These are phyloP conservation scores for Pandemis heparana DNA, from an alignment of 2,888 invertebrate genomes.

Conservation along the genomic window DNA sequence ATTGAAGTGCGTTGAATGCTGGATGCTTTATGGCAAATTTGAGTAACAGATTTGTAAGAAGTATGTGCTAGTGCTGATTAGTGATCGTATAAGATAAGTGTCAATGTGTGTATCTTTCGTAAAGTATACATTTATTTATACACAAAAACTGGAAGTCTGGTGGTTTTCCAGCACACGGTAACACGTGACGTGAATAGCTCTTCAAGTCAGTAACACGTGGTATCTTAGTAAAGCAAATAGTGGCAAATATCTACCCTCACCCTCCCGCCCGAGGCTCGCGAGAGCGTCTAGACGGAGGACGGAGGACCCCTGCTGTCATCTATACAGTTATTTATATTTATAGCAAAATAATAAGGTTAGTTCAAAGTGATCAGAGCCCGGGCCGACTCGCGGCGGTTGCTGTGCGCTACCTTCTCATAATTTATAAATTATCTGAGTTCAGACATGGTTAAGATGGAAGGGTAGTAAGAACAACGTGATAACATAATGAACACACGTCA, in stretches of 20 bases:
- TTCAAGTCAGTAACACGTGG: slow-evolving; percentile 73
- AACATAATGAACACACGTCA: neutral
- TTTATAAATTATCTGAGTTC: neutral
- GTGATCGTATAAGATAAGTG: no score
- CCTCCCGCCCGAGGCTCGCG: slow-evolving; percentile 66
- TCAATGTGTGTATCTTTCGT: no score
- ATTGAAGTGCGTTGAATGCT: neutral
- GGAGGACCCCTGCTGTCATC: slow-evolving; percentile 64
- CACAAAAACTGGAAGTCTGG: slow-evolving; percentile 15
- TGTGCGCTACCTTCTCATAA: neutral
- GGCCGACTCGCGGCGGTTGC: slow-evolving; percentile 26
- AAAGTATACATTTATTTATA: neutral
- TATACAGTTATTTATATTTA: slow-evolving; percentile 49
- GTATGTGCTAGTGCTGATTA: no score
- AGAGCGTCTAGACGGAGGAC: slow-evolving; percentile 81
- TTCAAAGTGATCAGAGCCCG: slow-evolving; percentile 38
- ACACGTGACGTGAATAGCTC: slow-evolving; percentile 56
- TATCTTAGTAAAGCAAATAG: slow-evolving; percentile 79
- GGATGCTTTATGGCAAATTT: neutral
- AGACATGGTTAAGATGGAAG: neutral
- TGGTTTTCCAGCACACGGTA: slow-evolving; percentile 44
- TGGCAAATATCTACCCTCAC: slow-evolving; percentile 78
- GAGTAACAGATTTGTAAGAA: no score
- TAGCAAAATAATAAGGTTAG: slow-evolving; percentile 46
- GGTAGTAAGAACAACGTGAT: neutral